Conservation (phyloP, 2,113 vertebrate species). For the Semicossyphus pulcher region DNA sequence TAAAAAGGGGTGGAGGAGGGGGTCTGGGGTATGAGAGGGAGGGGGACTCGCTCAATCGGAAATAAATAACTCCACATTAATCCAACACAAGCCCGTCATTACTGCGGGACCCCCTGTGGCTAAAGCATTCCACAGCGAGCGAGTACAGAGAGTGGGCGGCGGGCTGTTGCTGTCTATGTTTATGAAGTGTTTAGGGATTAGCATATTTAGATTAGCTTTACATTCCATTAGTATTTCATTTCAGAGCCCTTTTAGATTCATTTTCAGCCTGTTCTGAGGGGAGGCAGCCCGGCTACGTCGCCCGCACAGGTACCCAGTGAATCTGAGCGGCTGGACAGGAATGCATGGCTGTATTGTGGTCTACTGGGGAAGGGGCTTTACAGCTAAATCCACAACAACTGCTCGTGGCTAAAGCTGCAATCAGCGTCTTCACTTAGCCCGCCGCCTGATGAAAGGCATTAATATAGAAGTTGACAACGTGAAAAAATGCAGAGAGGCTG, state of each 20-base stretch:
- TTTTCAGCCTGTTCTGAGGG: conserved; percentile 35
- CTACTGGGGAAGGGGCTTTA: conserved; percentile 47
- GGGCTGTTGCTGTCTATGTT: conserved; percentile 65
- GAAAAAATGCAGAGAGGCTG: conserved; percentile 28
- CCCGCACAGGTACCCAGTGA: conserved; percentile 56
- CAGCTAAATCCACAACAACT: conserved; percentile 53
- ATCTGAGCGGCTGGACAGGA: conserved; percentile 59
- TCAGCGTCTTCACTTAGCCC: conserved; percentile 48
- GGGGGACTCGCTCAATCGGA: conserved; percentile 72
- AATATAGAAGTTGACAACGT: conserved; percentile 42
- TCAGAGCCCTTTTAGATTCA: conserved; percentile 59
- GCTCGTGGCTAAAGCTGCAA: conserved; percentile 35
- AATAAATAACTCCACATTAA: conserved; percentile 84
- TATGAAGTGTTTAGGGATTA: conserved; percentile 80
- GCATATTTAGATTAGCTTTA: conserved; percentile 86
- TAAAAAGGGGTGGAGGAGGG: neutral
- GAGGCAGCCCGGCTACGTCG: neutral
- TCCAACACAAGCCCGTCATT: conserved; percentile 80
- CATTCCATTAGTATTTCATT: conserved; percentile 81
- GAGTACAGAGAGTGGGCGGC: conserved; percentile 73
- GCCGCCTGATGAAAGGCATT: conserved; percentile 39
- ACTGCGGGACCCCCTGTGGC: conserved; percentile 78
- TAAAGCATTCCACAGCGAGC: conserved; percentile 77
- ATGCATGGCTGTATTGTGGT: conserved; percentile 48
- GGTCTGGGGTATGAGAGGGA: conserved; percentile 6